A percentile compares a stretch with the other conserved stretches of the same genome.
Conservation (phyloP, 1,140 invertebrate species). For the Caerostris darwini region DNA sequence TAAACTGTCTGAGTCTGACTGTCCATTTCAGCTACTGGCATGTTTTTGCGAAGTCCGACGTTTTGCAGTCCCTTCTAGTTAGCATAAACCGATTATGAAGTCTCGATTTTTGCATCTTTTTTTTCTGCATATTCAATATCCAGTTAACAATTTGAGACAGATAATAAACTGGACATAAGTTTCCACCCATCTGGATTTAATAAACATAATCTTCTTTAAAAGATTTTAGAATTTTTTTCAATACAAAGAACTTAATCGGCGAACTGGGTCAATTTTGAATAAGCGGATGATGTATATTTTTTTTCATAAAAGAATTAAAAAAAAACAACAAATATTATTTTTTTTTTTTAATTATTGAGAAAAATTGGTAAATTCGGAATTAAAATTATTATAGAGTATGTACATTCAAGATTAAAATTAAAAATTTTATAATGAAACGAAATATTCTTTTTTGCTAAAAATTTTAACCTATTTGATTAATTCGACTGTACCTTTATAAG, state of each 20-base stretch:
- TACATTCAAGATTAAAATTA: too few relatives aligned
- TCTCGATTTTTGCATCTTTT: background rate
- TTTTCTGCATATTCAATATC: background rate
- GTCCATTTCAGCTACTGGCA: background rate
- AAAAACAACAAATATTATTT: too few relatives aligned
- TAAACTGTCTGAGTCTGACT: background rate
- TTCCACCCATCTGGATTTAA: background rate
- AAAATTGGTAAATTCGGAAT: too few relatives aligned
- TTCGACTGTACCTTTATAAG: too few relatives aligned
- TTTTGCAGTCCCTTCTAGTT: background rate
- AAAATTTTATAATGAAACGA: too few relatives aligned
- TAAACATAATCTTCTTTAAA: background rate
- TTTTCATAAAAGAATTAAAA: too few relatives aligned
- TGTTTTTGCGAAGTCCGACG: background rate
- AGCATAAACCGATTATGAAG: slow-evolving; percentile 13
- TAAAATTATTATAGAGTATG: too few relatives aligned
- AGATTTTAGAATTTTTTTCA: background rate
- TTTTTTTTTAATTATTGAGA: too few relatives aligned
- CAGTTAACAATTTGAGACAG: background rate
- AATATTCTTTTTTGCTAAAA: too few relatives aligned
- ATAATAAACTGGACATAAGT: background rate
- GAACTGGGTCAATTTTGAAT: background rate
- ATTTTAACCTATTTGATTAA: too few relatives aligned
- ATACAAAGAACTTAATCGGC: background rate
- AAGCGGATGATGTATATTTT: background rate